Percentiles rank a stretch among this genome's conserved stretches.
These are phyloP conservation scores for Lasioglossum baleicum DNA, from an alignment of 1,140 invertebrate species.

Conservation along the genomic window DNA sequence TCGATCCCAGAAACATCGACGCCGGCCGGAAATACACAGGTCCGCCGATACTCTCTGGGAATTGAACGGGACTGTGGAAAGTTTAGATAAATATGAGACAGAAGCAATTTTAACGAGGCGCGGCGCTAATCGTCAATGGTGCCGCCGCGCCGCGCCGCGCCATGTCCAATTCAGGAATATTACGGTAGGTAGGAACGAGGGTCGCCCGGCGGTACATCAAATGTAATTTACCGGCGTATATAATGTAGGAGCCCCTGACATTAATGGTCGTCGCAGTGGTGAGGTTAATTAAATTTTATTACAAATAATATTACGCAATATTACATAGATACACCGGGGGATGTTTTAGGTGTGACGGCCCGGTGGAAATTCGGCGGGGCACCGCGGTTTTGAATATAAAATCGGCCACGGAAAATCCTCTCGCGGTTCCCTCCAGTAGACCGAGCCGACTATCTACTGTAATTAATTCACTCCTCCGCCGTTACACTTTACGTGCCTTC, in stretches of 20 bases:
- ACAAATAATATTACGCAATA: constrained; percentile 60
- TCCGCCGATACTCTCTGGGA: constrained; percentile 11
- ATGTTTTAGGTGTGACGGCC: background rate
- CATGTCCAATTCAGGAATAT: constrained; percentile 45
- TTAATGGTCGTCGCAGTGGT: constrained; percentile 51
- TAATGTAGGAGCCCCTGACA: constrained; percentile 45
- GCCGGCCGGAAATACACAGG: background rate
- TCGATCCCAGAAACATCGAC: background rate
- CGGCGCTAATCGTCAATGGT: constrained; percentile 46
- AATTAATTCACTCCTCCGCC: constrained; percentile 45
- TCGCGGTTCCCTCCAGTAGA: constrained; percentile 27
- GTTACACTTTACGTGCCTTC: constrained; percentile 34
- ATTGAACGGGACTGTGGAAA: constrained; percentile 10
- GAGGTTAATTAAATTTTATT: constrained; percentile 67
- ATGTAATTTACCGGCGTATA: constrained; percentile 53
- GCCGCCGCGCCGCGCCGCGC: background rate
- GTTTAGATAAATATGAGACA: constrained; percentile 37
- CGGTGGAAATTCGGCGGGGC: constrained; percentile 27
- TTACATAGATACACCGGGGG: constrained; percentile 19
- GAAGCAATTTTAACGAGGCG: constrained; percentile 18
- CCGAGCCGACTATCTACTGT: constrained; percentile 23
- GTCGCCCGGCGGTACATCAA: constrained; percentile 35
- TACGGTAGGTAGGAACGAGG: constrained; percentile 34
- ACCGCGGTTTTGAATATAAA: constrained; percentile 47
- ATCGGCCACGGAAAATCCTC: constrained; percentile 28